Evolutionary conservation across 2,797 vertebrate species (phyloP).

Genomic region (Zenarchopterus dispar): DNA sequence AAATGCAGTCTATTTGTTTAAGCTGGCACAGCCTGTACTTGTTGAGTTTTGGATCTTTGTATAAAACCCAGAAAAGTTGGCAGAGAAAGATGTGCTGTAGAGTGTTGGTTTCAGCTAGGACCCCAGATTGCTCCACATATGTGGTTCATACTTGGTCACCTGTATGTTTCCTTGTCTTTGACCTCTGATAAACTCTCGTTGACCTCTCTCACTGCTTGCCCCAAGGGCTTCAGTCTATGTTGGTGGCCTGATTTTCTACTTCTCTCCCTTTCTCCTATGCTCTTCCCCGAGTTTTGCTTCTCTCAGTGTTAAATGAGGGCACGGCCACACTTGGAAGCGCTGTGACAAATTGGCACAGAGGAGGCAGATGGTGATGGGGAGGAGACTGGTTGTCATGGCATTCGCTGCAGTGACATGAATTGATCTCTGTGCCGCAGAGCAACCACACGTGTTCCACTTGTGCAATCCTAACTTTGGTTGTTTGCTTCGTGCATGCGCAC

Average conservation of each 20-base stretch:
- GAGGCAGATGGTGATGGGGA: conserved; percentile 74
- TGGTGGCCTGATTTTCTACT: conserved; percentile 35
- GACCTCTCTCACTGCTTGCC: conserved; percentile 37
- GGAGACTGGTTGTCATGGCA: conserved; percentile 70
- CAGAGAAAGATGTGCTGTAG: background rate
- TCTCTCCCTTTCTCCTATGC: conserved; percentile 8
- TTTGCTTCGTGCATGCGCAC: conserved; percentile 1
- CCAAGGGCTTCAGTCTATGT: conserved; percentile 22
- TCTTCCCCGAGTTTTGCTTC: conserved; percentile 29
- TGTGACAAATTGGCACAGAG: conserved; percentile 76
- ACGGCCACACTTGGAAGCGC: conserved; percentile 67
- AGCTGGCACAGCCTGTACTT: background rate
- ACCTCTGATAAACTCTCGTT: conserved; percentile 57
- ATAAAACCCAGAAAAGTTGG: background rate
- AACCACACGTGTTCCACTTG: conserved; percentile 55
- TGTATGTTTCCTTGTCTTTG: conserved; percentile 24
- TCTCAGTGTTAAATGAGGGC: conserved; percentile 68
- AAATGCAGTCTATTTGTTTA: conserved; percentile 19
- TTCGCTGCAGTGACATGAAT: conserved; percentile 65
- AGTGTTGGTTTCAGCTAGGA: conserved; percentile 2
- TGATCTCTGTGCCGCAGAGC: conserved; percentile 66
- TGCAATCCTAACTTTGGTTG: conserved; percentile 55
- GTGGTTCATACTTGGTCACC: conserved; percentile 30
- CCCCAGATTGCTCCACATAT: conserved; percentile 4
- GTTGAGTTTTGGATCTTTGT: background rate